Conservation (phyloP, 2,888 invertebrate species). For the Auanema sp. region DNA sequence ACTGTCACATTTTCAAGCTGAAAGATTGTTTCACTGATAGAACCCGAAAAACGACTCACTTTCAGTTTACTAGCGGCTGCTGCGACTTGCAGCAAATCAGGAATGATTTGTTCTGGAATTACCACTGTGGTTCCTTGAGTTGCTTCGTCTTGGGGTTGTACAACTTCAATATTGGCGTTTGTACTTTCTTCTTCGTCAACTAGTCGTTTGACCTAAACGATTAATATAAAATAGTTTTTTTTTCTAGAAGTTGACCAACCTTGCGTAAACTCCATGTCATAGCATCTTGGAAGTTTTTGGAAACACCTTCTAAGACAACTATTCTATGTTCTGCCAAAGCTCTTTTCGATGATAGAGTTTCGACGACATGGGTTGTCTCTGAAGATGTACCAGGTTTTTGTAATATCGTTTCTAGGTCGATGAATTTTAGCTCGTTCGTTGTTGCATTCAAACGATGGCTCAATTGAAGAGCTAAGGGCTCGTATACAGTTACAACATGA, state of each 20-base stretch:
- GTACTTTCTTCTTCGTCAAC: conserved; percentile 35
- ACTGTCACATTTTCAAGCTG: conserved; percentile 48
- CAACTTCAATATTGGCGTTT: conserved; percentile 36
- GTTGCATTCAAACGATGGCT: conserved; percentile 4
- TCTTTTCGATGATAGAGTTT: conserved; percentile 23
- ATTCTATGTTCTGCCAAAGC: conserved; percentile 51
- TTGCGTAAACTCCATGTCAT: conserved; percentile 54
- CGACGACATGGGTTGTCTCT: conserved; percentile 20
- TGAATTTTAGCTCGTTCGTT: conserved; percentile 30
- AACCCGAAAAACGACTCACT: conserved; percentile 9
- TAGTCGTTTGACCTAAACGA: conserved; percentile 25
- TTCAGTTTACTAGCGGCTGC: conserved; percentile 51
- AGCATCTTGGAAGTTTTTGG: conserved; percentile 50
- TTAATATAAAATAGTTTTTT: not conserved
- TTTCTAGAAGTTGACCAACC: conserved; percentile 15
- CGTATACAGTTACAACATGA: conserved; percentile 48
- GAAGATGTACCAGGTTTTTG: conserved; percentile 43
- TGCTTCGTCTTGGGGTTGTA: conserved; percentile 32
- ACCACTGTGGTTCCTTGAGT: conserved; percentile 40
- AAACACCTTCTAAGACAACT: conserved; percentile 48
- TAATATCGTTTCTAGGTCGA: conserved; percentile 50
- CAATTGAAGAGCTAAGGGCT: conserved; percentile 29
- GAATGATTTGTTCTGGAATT: conserved; percentile 44
- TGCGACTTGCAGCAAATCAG: conserved; percentile 46
- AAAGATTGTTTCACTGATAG: not conserved